Conservation (phyloP, 2,113 vertebrate genomes). For the Zonotrichia leucophrys region DNA sequence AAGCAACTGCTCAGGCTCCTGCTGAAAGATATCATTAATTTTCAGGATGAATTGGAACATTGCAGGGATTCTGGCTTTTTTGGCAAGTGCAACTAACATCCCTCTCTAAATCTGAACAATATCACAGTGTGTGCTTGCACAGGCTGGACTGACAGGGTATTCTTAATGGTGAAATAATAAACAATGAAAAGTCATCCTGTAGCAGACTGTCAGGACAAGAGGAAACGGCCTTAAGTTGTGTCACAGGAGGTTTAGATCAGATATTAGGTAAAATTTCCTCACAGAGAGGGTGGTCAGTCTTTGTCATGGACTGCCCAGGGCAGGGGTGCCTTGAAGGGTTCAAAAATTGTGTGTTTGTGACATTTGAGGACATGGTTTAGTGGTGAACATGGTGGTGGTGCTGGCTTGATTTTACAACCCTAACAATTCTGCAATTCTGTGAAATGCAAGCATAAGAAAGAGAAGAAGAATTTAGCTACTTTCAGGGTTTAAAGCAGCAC, state of each 20-base stretch:
- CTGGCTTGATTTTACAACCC: background rate
- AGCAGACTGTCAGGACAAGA: background rate
- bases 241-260: background rate
- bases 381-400: background rate
- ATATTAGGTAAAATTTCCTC: background rate
- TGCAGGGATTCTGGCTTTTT: background rate
- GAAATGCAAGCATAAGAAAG: background rate
- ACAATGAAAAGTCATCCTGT: background rate
- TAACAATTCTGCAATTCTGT: too few species aligned
- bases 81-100: background rate
- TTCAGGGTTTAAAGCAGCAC: background rate
- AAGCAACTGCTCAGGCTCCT: background rate
- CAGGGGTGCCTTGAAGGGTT: too few species aligned
- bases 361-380: background rate
- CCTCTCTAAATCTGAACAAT: background rate
- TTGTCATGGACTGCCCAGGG: background rate
- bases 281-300: background rate
- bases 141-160: background rate
- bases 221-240: background rate
- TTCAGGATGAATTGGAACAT: background rate
- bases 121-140: background rate
- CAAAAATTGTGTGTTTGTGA: background rate
- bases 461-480: background rate
- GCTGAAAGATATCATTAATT: background rate
- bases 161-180: background rate